phyloP scores from a whole-genome alignment of 2,888 invertebrate species.

The Beris chalybata region DNA sequence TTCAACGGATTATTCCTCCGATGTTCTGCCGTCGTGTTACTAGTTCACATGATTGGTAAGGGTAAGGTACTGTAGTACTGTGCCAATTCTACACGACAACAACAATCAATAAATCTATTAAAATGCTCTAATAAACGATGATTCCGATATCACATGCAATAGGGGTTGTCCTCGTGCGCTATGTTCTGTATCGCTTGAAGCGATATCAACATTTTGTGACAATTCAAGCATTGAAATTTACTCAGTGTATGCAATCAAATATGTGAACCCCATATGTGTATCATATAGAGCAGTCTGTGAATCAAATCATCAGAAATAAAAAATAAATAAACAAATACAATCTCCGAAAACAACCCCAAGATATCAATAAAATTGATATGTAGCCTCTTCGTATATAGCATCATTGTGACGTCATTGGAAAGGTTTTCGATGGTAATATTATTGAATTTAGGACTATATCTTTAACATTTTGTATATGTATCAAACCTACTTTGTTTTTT shows the following conservation, averaged over 20 bases:
- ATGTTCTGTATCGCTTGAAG: no score
- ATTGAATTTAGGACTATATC: no score
- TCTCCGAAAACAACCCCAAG: constrained; percentile 30
- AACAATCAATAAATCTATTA: constrained; percentile 36
- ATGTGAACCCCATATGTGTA: background rate
- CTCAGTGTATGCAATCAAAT: background rate
- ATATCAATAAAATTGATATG: constrained; percentile 14
- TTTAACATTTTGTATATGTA: no score
- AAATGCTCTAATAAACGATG: constrained; percentile 31
- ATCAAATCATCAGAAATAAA: background rate
- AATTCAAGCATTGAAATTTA: no score
- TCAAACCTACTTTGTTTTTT: no score
- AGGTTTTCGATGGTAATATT: no score
- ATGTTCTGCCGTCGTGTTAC: background rate
- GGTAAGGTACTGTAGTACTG: background rate
- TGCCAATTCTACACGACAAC: constrained; percentile 2
- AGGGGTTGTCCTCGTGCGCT: no score
- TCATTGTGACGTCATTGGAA: no score
- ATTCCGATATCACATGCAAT: constrained; percentile 28
- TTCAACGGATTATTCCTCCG: constrained; percentile 5
- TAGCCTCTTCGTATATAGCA: no score
- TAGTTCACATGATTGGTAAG: background rate
- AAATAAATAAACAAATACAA: constrained; percentile 16
- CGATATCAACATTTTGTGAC: no score
- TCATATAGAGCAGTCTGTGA: background rate